These are phyloP conservation scores for Saccopteryx bilineata DNA, from an alignment of 2,113 vertebrate genomes.

Conservation along the genomic window DNA sequence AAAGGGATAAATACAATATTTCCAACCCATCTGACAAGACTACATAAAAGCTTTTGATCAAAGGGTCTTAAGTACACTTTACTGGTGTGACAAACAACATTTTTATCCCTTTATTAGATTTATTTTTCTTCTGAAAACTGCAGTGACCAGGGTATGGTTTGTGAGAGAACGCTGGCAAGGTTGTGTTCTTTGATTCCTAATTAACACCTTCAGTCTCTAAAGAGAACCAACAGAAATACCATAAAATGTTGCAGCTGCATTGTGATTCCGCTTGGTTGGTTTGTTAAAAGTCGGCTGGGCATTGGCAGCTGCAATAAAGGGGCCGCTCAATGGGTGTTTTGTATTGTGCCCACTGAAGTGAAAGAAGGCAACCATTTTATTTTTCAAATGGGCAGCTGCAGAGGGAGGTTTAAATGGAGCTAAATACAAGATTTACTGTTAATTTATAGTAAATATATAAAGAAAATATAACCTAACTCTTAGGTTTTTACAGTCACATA, in stretches of 20 bases:
- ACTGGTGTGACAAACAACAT: constrained; percentile 92
- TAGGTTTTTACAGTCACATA: constrained; percentile 69
- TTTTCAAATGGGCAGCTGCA: constrained; percentile 92
- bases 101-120: constrained; percentile 93
- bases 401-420: constrained; percentile 90
- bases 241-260: constrained; percentile 94
- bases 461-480: constrained; percentile 82
- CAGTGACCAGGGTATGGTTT: constrained; percentile 88
- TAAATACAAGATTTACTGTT: constrained; percentile 93
- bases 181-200: constrained; percentile 93
- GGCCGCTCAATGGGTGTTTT: constrained; percentile 92
- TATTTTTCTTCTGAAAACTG: constrained; percentile 91
- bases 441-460: constrained; percentile 91
- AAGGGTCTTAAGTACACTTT: constrained; percentile 89
- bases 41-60: constrained; percentile 88
- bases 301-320: constrained; percentile 91
- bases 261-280: constrained; percentile 93
- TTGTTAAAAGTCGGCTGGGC: constrained; percentile 93
- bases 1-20: constrained; percentile 87
- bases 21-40: constrained; percentile 89
- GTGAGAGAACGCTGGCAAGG: constrained; percentile 90
- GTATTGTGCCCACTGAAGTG: constrained; percentile 91
- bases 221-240: constrained; percentile 90
- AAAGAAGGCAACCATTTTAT: constrained; percentile 94
- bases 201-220: constrained; percentile 92